phyloP scores from a whole-genome alignment of 2,888 invertebrate genomes.

The Tholera decimalis region DNA sequence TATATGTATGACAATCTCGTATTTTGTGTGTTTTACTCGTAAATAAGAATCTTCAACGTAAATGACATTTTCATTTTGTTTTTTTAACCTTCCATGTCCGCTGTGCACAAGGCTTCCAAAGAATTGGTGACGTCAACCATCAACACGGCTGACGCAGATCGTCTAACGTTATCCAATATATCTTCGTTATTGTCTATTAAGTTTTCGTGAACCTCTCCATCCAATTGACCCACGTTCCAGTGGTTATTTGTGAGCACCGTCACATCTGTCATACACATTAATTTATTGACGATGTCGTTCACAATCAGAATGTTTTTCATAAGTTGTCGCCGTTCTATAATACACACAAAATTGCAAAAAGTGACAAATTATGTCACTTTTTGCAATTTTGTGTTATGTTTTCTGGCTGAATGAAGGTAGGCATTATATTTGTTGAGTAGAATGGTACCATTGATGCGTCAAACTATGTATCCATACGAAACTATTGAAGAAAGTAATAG shows the following conservation, averaged over 20 bases:
- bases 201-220: constrained; percentile 83
- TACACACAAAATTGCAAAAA: no score
- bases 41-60: constrained; percentile 57
- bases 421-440: not conserved
- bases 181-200: constrained; percentile 85
- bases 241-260: constrained; percentile 75
- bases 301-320: constrained; percentile 40
- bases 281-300: constrained; percentile 49
- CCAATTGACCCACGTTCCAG: constrained; percentile 85
- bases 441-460: not conserved
- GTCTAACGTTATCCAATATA: constrained; percentile 77
- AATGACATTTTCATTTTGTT: constrained; percentile 58
- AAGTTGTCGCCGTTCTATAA: constrained; percentile 18
- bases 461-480: not conserved
- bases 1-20: constrained; percentile 33
- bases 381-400: not conserved
- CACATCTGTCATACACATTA: constrained; percentile 69
- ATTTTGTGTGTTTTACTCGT: constrained; percentile 34
- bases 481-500: not conserved
- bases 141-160: constrained; percentile 82
- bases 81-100: constrained; percentile 65
- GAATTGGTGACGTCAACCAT: constrained; percentile 76
- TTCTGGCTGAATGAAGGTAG: not conserved
- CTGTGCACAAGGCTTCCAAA: constrained; percentile 63
- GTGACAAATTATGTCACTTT: constrained; percentile 3